phyloP scores from a whole-genome alignment of 2,888 invertebrate genomes.

The Ennomos fuscantarius region DNA sequence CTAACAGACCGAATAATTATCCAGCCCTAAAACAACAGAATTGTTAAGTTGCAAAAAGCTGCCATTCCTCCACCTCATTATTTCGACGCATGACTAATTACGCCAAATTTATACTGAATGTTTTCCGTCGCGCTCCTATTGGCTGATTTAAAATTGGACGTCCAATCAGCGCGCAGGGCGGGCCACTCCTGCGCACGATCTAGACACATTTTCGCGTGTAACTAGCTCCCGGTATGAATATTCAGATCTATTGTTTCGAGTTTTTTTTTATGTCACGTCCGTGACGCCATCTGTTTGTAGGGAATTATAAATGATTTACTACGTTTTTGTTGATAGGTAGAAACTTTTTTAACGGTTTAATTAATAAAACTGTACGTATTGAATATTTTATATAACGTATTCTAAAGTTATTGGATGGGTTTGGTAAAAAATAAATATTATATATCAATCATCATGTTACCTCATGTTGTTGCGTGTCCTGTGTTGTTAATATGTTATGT shows the following conservation, averaged over 20 bases:
- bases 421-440: no score
- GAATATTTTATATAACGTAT: no score
- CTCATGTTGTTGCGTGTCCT: no score
- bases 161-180: constrained; percentile 77
- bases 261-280: constrained; percentile 35
- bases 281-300: constrained; percentile 35
- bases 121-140: constrained; percentile 63
- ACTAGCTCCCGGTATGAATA: constrained; percentile 65
- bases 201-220: constrained; percentile 52
- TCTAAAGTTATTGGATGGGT: no score
- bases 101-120: constrained; percentile 77
- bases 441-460: no score
- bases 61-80: constrained; percentile 51
- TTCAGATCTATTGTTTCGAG: constrained; percentile 41
- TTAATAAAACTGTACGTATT: no score
- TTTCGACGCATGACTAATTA: constrained; percentile 80
- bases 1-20: constrained; percentile 40
- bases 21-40: constrained; percentile 42
- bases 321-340: background rate
- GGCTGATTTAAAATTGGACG: constrained; percentile 68
- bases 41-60: constrained; percentile 41
- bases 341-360: background rate
- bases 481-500: no score
- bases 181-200: constrained; percentile 75
- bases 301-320: constrained; percentile 30